phyloP scores from a whole-genome alignment of 2,797 vertebrate genomes.

The Hydrocynus forskahlii region DNA sequence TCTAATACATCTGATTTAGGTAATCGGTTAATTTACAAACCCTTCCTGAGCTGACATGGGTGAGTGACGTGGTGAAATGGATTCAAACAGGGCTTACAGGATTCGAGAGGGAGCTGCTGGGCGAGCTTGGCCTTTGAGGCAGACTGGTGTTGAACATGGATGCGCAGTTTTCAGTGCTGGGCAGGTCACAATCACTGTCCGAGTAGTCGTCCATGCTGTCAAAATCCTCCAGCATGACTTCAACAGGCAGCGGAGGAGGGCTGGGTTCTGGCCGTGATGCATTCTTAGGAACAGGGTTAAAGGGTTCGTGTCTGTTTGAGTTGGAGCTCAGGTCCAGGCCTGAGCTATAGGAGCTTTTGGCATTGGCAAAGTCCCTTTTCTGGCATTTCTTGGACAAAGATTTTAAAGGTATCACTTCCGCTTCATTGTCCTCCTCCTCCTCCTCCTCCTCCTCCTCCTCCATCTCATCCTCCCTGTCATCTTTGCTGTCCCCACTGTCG shows the following conservation, averaged over 20 bases:
- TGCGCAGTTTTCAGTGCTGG: constrained; percentile 60
- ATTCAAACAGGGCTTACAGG: constrained; percentile 58
- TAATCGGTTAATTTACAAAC: neutral
- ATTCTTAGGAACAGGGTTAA: constrained; percentile 77
- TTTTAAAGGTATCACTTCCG: constrained; percentile 58
- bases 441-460: constrained; percentile 51
- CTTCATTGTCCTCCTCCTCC: constrained; percentile 14
- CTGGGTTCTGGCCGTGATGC: constrained; percentile 73
- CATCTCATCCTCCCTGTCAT: constrained; percentile 61
- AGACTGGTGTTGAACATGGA: constrained; percentile 52
- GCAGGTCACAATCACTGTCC: constrained; percentile 75
- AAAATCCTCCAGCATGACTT: constrained; percentile 74
- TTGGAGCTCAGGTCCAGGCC: constrained; percentile 65
- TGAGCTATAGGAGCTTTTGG: constrained; percentile 55
- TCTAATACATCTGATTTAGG: neutral
- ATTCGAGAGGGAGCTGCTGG: constrained; percentile 74
- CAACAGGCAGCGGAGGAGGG: constrained; percentile 63
- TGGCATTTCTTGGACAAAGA: constrained; percentile 59
- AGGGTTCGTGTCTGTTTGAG: constrained; percentile 68
- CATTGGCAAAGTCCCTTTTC: constrained; percentile 57
- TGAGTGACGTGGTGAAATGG: neutral
- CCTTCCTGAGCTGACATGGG: neutral
- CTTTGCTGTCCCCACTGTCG: constrained; percentile 75
- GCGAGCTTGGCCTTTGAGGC: constrained; percentile 69
- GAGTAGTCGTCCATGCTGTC: constrained; percentile 79